Percentiles rank a stretch among this genome's conserved stretches.
Conservation (phyloP, 2,888 invertebrate species). For the Corbicula japonica region DNA sequence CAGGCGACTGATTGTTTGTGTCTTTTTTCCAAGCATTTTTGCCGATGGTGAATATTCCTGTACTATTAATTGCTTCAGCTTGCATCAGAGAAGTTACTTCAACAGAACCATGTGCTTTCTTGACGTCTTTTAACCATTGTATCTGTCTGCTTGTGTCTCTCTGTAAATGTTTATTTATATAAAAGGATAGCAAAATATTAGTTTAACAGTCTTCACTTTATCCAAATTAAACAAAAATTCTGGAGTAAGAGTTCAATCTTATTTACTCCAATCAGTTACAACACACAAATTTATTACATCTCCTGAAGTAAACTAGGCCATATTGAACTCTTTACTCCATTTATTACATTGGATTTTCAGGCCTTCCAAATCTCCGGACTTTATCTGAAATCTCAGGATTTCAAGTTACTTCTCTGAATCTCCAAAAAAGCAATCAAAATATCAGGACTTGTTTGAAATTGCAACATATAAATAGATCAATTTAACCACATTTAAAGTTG, state of each 20-base stretch:
- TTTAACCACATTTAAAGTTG: no score
- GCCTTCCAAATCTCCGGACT: no score
- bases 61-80: slow-evolving; percentile 68
- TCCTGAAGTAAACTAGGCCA: not conserved
- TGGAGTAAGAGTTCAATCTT: not conserved
- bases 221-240: not conserved
- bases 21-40: slow-evolving; percentile 54
- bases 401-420: no score
- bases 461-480: no score
- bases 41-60: slow-evolving; percentile 77
- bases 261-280: not conserved
- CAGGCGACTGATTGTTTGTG: not conserved
- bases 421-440: no score
- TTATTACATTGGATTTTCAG: no score
- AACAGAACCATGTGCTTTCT: slow-evolving; percentile 81
- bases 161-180: slow-evolving; percentile 12
- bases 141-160: slow-evolving; percentile 73
- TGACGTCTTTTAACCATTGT: slow-evolving; percentile 79
- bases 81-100: slow-evolving; percentile 77
- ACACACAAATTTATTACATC: not conserved
- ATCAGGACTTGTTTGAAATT: no score
- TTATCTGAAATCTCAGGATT: no score
- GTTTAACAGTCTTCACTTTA: not conserved
- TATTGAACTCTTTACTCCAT: not conserved
- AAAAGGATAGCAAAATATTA: not conserved